Base-by-base conservation (phyloP, 2,797 vertebrate species). In the Aplochiton taeniatus region DNA sequence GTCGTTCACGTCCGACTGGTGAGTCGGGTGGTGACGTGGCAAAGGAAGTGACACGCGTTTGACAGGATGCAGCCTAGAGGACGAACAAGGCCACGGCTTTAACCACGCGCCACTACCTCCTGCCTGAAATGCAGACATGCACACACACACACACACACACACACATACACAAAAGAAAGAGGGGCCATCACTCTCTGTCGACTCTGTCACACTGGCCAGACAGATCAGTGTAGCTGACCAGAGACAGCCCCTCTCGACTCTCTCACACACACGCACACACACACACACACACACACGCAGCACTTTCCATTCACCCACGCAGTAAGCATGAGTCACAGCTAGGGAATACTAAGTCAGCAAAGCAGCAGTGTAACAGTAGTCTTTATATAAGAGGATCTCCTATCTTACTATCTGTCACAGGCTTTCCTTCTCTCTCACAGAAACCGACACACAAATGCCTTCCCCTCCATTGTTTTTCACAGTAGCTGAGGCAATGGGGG, bases 21-120 rank as follows among this genome's bases (percentile, higher is more conserved):
- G 70, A 73, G 61, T 11, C 60, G 13, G 56, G 72, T 65, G 66
- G 55, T 53, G 66, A 46, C 3, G 7, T 31, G 71, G 68, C 63
- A 48, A 43, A 74, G 61, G 74, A 83, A 81, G 48, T 77, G 76
- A 81, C 71, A 72, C 17, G 11, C 66, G 64, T 78, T 74, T 84
- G 81, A 83, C 77, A 72, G 75, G 69, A 72, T 71, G 63, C 58
- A 4, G 54, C 79, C 71, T 44, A 1, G 7, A 73, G 78, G 69
- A 80, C 14, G 43, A 47, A 73, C 63, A 62, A 56, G 61, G 54
- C 78, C 52, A 63, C 48, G 56, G 53, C 55, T 78, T 75, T 69
- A 61, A 65, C 73, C 55, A 45, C 4, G 8, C 69, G 69, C 66
- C 58, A 65, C 62, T 73, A 54, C 63, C 52, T 47, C 45, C 31